These are phyloP conservation scores for Leptura quadrifasciata DNA, from an alignment of 2,888 invertebrate genomes.

Conservation along the genomic window DNA sequence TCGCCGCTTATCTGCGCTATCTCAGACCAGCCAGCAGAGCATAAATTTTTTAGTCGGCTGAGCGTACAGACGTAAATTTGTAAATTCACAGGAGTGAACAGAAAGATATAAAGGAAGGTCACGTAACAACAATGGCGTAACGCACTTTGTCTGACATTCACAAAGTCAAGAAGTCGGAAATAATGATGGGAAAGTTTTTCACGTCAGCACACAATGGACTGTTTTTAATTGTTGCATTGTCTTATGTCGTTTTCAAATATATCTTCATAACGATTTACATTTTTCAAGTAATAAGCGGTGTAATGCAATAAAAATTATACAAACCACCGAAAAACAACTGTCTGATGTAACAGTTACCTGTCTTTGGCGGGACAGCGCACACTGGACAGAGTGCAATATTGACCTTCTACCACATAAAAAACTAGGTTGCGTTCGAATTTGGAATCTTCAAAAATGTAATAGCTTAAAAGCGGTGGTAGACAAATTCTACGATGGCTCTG, in stretches of 20 bases:
- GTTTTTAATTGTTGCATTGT: slow-evolving; percentile 25
- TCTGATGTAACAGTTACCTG: too few relatives aligned
- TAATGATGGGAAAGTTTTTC: slow-evolving; percentile 36
- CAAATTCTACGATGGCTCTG: too few relatives aligned
- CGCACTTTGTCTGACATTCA: slow-evolving; percentile 45
- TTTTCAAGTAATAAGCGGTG: background rate
- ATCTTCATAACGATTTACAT: background rate
- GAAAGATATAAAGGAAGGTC: slow-evolving; percentile 57
- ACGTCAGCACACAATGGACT: slow-evolving; percentile 21
- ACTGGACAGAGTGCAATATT: too few relatives aligned
- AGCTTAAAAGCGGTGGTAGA: too few relatives aligned
- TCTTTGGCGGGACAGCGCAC: too few relatives aligned
- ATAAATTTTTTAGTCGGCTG: slow-evolving; percentile 41
- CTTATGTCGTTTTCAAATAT: background rate
- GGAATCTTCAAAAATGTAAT: too few relatives aligned
- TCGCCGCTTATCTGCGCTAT: slow-evolving; percentile 54
- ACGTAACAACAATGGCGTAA: slow-evolving; percentile 58
- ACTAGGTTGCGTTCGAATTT: too few relatives aligned
- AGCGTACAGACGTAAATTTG: slow-evolving; percentile 61
- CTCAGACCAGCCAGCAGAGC: slow-evolving; percentile 55
- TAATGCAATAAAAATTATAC: background rate
- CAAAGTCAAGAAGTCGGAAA: slow-evolving; percentile 50
- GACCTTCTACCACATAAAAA: too few relatives aligned
- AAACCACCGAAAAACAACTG: background rate
- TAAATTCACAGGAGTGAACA: slow-evolving; percentile 60